phyloP scores from a whole-genome alignment of 2,113 vertebrate species.

The Xyrauchen texanus region DNA sequence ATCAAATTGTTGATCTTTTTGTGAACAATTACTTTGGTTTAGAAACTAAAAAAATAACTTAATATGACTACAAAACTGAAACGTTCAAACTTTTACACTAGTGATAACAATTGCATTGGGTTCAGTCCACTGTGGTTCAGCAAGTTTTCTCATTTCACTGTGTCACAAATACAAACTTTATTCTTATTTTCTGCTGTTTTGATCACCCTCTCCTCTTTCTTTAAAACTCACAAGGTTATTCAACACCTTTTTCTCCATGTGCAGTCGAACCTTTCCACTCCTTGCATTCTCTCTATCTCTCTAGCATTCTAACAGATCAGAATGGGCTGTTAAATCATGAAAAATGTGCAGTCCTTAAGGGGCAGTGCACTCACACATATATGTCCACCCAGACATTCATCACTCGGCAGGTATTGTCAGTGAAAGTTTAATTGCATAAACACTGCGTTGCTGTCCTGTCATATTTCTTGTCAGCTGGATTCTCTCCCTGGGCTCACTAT shows the following conservation, averaged over 20 bases:
- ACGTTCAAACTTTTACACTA: neutral
- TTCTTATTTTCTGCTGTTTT: neutral
- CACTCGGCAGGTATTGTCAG: slow-evolving; percentile 92
- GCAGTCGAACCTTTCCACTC: too few species aligned
- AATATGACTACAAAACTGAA: too few species aligned
- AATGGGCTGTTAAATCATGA: slow-evolving; percentile 90
- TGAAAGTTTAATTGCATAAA: slow-evolving; percentile 99
- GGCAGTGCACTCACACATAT: slow-evolving; percentile 82
- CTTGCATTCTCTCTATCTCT: slow-evolving; percentile 37
- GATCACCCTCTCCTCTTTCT: slow-evolving; percentile 48
- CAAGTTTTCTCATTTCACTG: too few species aligned
- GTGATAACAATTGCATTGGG: neutral
- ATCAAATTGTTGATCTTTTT: neutral
- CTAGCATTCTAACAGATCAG: slow-evolving; percentile 83
- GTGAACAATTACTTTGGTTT: neutral
- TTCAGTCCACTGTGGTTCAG: neutral
- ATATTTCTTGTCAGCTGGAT: slow-evolving; percentile 95
- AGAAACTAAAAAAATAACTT: neutral
- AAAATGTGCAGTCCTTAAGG: slow-evolving; percentile 89
- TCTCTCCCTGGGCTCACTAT: slow-evolving; percentile 92
- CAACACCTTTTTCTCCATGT: neutral
- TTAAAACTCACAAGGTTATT: slow-evolving; percentile 68
- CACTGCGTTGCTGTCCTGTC: slow-evolving; percentile 98
- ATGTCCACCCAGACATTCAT: slow-evolving; percentile 88
- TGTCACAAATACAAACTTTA: too few species aligned